Evolutionary conservation across 2,113 vertebrate species (phyloP), one percentile per base, ranked within the genome.

Genomic region (Halichoerus grypus): DNA sequence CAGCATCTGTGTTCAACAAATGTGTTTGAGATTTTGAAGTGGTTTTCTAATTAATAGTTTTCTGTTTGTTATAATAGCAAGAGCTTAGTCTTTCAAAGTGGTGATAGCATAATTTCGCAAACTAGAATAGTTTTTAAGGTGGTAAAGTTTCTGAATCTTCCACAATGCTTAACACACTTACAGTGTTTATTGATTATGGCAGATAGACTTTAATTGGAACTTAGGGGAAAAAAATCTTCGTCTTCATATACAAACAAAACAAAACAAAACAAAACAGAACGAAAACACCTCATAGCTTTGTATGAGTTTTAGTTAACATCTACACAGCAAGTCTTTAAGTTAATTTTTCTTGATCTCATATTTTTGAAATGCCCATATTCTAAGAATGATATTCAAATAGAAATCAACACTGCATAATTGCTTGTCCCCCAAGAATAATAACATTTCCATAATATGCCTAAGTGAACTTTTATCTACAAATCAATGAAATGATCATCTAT

Each of bases 391-490:
- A 14, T n/a, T 61, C 4, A 39, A 46, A 39, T 1, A 77, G 16
- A 55, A 89, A 59, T 49, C 69, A 51, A 33, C 28, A 80, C 9
- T 79, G 3, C 24, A 36, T 71, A 71, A 65, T 72, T 94, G 4
- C 6, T 87, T 77, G 57, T 61, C 4, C 46, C 49, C 61, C 3
- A 46, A 91, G 80, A 55, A 97, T 86, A 57, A 76, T n/a, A 91
- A 57, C 33, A 51, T 51, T 83, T 83, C 87, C 42, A 94, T 83
- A 93, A 53, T 46, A 24, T 95, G 90, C 80, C 67, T 93, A 91
- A 85, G 33, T 96, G 88, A 96, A 57, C 16, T 94, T 84, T 94
- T 67, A 93, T 28, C 15, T 95, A 33, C 26, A 88, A 96, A 93
- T 97, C 19, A 90, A 92, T 71, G 2, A 97, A 98, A 97, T 74